Base-by-base conservation (phyloP, 2,113 vertebrate genomes). In the Coryphaenoides rupestris region DNA sequence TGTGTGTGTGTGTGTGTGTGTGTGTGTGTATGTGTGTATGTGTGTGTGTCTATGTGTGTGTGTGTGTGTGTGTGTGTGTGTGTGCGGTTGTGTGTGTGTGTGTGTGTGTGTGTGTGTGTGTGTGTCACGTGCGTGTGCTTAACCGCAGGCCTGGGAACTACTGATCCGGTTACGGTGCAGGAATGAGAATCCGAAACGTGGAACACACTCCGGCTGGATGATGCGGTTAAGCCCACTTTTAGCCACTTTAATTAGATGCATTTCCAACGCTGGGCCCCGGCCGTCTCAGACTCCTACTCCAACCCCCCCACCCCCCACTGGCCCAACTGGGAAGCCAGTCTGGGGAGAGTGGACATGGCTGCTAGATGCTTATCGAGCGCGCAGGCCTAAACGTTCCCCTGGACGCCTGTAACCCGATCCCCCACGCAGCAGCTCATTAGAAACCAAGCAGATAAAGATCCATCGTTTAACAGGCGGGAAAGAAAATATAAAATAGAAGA, bases 201-300 rank as follows among this genome's bases (percentile, higher is more conserved):
- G 69, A 61, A 53, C 74, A 64, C 49, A 52, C 54, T 68, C 55
- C 52, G 60, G 40, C 63, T 60, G 40, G 56, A 62, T 78, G 57
- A 81, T 80, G 68, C 62, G 67, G 78, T 82, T 79, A 62, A 76
- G 75, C 69, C 60, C n/a, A 62, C 68, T 68, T 75, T 83, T 72
- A 77, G 74, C 80, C 24, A 1, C 76, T 78, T 78, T 79, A 82
- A 83, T 82, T 78, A 67, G 47, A 75, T 58, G 58, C 60, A 58
- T 70, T 60, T 70, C 68, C 53, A 24, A 60, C 59, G 58, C 28
- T 61, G 67, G 68, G 33, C 33, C 33, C 28, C 9, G 13, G 33
- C 13, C 33, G n/a, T n/a, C n/a, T n/a, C n/a, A n/a, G n/a, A n/a
- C n/a, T n/a, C n/a, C n/a, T n/a, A n/a, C n/a, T n/a, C n/a, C n/a